A percentile compares a stretch with the other conserved stretches of the same genome.
phyloP scores from a whole-genome alignment of 2,797 vertebrate genomes.

The Chrysolophus pictus region DNA sequence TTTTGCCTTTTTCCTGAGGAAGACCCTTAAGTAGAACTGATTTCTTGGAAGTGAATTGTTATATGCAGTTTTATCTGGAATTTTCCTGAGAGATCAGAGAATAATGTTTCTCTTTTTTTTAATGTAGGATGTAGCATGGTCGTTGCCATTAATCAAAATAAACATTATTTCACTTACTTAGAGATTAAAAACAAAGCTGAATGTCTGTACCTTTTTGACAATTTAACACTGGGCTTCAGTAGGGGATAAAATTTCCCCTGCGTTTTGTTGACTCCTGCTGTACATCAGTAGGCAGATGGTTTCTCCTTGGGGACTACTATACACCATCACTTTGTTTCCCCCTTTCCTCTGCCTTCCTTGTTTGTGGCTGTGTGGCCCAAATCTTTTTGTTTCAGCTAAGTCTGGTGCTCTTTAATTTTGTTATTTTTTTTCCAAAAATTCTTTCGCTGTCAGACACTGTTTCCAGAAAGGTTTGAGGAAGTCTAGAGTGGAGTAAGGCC shows the following conservation, averaged over 20 bases:
- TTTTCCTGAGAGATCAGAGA: background rate
- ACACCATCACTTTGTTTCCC: background rate
- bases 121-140: background rate
- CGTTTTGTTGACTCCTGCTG: background rate
- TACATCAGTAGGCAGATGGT: background rate
- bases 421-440: background rate
- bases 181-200: background rate
- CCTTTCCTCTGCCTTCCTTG: background rate
- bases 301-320: no score
- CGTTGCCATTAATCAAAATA: background rate
- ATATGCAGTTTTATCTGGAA: background rate
- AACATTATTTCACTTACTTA: background rate
- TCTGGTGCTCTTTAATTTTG: background rate
- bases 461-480: background rate
- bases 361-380: background rate
- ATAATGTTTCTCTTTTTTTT: background rate
- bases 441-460: background rate
- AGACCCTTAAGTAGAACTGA: background rate
- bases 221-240: background rate
- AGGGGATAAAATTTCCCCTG: background rate
- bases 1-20: background rate
- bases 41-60: background rate
- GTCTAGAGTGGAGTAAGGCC: background rate
- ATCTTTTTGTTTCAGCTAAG: background rate
- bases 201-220: background rate